phyloP scores from a whole-genome alignment of 1,140 invertebrate genomes.

The Tetramorium parvispinum region DNA sequence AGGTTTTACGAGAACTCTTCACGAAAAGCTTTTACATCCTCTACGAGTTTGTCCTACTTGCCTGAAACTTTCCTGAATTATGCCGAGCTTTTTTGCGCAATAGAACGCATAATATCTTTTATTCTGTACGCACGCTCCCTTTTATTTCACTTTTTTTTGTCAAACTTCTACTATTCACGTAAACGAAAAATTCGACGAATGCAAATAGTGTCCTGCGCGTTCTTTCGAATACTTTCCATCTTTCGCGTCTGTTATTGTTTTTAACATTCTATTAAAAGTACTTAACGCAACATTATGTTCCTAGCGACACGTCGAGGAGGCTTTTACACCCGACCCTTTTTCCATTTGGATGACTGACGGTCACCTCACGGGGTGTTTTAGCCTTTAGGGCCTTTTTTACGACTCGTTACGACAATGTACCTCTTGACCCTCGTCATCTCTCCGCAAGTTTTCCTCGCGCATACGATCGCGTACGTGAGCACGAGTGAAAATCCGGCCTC shows the following conservation, averaged over 20 bases:
- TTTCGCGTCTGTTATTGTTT: constrained; percentile 5
- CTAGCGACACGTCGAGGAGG: neutral
- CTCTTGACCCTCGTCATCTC: constrained; percentile 60
- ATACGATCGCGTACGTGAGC: constrained; percentile 14
- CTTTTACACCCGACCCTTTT: constrained; percentile 23
- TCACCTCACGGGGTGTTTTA: constrained; percentile 45
- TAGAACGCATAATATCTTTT: neutral
- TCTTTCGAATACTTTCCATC: neutral
- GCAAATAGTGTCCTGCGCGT: neutral
- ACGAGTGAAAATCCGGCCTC: constrained; percentile 4
- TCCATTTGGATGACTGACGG: neutral
- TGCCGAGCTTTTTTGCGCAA: neutral
- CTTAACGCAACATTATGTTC: neutral
- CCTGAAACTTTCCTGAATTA: neutral
- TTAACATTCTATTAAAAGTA: constrained; percentile 40
- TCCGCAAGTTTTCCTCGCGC: constrained; percentile 8
- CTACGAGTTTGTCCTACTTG: constrained; percentile 5
- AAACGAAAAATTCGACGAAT: neutral
- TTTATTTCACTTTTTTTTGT: neutral
- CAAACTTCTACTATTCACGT: neutral
- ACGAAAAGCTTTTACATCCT: neutral
- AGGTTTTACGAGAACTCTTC: neutral
- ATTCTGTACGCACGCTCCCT: neutral
- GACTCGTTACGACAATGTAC: constrained; percentile 61
- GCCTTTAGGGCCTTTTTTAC: constrained; percentile 55